Evolutionary conservation across 2,113 vertebrate species (phyloP), one percentile per base, ranked within the genome.

Genomic region (Aplodontia rufa): DNA sequence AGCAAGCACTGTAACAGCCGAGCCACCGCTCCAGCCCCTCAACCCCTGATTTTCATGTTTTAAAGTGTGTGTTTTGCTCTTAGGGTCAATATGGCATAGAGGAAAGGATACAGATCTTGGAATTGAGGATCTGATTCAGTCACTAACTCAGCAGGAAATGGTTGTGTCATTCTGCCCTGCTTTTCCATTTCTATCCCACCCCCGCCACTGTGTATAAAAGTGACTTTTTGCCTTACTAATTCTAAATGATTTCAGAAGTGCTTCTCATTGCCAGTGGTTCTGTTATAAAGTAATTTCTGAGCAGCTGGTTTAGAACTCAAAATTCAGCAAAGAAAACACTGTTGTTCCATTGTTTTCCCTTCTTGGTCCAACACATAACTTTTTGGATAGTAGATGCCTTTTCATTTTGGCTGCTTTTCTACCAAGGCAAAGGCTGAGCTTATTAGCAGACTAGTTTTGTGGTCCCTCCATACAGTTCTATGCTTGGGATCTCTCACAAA

Each of bases 201-300:
- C 58, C 45, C 14, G 0, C 45, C 17, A 22, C 53, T 87, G 1
- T 71, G 16, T 66, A 55, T 71, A 45, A 79, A 83, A 66, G 40
- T n/a, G 42, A n/a, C 49, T 95, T 83, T 94, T n/a, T 87, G 78
- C 30, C 51, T 86, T 49, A 28, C n/a, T 37, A 47, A 69, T 91
- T 80, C 32, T 79, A 11, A 35, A 1, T 72, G 42, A 62, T 53
- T 40, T 85, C 16, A 51, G 51, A 85, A 83, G 26, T 47, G 9
- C 16, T 8, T 71, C 30, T 78, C 30, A 5, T 53, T 30, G 72
- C 49, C 45, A 3, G 1, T 81, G 30, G 16, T 42, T 51, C 5
- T 90, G 2, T 69, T 84, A 74, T 53, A 78, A 69, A 85, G 40
- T 35, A 28, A 55, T 35, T 87, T 71, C 76, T 74, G 62, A 26